Evolutionary conservation across 2,797 vertebrate species (phyloP), one percentile per base, ranked within the genome.

Genomic region (Propithecus perrieri): DNA sequence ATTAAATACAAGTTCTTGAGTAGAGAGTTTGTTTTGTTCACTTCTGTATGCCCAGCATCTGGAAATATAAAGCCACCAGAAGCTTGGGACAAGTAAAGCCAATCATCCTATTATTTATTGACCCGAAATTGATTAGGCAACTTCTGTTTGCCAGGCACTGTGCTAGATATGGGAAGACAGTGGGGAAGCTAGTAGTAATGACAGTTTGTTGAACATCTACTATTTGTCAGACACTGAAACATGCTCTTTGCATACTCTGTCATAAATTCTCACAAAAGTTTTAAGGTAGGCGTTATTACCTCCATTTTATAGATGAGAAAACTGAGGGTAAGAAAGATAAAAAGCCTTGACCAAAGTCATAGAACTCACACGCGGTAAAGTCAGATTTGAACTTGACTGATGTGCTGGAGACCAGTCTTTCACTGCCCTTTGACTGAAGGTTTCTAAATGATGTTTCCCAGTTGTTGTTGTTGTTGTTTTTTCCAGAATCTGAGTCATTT

Each of bases 21-120:
- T 59, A 35, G 65, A 71, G 43, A 83, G 18, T 91, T 86, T 30
- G 20, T 86, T 94, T 86, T 83, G 57, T 86, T 91, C 71, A 57
- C 7, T 63, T 87, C 80, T 86, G 0, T 75, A 26, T 87, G 14
- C 30, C 12, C 33, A 89, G 18, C 18, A 74, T 93, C 63, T 89
- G 95, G 57, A 74, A 86, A 57, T 95, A 59, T 43, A 90, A 95
- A 95, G n/a, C 43, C n/a, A 48, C 50, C 76, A 71, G 80, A 35
- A n/a, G 6, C 14, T 43, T 61, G 67, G 72, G 26, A 76, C 12
- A 71, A 14, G 20, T 69, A 55, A 94, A 92, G 38, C 65, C 59
- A 76, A 5, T 61, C 5, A 24, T 17, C 17, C 50, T 46, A 76
- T 38, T 63, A 61, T 65, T 84, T 84, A 65, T 35, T 95, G 53